These are phyloP conservation scores for Metacarcinus magister DNA, from an alignment of 2,888 invertebrate species.

Conservation along the genomic window DNA sequence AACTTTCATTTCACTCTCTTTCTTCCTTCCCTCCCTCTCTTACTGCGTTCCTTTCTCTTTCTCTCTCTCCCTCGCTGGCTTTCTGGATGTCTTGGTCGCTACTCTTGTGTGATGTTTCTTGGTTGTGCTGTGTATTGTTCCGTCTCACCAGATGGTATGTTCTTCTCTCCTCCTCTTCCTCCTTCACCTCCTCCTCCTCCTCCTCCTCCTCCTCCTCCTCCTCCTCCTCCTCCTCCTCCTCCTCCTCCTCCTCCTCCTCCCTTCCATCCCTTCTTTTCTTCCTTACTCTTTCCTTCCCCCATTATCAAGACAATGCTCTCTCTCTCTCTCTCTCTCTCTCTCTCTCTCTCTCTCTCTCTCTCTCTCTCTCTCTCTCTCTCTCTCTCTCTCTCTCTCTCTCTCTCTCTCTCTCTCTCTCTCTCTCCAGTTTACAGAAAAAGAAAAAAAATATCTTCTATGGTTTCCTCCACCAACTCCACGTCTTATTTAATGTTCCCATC, in stretches of 20 bases:
- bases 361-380: slow-evolving; percentile 26
- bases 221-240: background rate
- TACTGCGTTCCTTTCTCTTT: background rate
- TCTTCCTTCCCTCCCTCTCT: background rate
- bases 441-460: too few relatives aligned
- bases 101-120: too few relatives aligned
- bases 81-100: too few relatives aligned
- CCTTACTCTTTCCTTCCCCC: background rate
- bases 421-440: background rate
- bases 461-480: too few relatives aligned
- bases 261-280: background rate
- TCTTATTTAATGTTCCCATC: too few relatives aligned
- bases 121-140: too few relatives aligned
- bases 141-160: too few relatives aligned
- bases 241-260: background rate
- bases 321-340: background rate
- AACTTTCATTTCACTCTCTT: background rate
- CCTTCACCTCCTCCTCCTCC: slow-evolving; percentile 33
- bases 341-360: background rate
- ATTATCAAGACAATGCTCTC: background rate
- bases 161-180: background rate
- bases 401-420: slow-evolving; percentile 14
- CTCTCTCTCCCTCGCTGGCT: slow-evolving; percentile 27
- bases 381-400: slow-evolving; percentile 14
- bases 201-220: background rate